Evolutionary conservation across 2,113 vertebrate species (phyloP), one percentile per base, ranked within the genome.

Genomic region (Leucoraja erinaceus): DNA sequence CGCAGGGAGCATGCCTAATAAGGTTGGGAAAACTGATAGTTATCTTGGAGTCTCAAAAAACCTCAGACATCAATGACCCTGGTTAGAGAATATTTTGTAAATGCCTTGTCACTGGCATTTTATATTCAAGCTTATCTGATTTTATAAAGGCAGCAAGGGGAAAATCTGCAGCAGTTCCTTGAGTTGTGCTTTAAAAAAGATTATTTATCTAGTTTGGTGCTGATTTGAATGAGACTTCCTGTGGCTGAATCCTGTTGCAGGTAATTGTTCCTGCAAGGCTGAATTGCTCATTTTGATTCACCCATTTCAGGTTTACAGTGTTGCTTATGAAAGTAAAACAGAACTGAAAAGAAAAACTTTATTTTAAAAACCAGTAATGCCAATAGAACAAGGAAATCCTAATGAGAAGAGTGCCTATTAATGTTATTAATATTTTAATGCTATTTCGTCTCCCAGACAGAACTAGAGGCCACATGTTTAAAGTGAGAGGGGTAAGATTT

Each of bases 11-110:
- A 96, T 96, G 96, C 95, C 96, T 96, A 98, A 97, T 97, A 96
- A 97, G 96, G 96, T 96, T 97, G 96, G 94, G 97, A 97, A 98
- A 98, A 95, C 95, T 96, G 97, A 98, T 97, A 97, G 93, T 97
- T 95, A 96, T 96, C 96, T 95, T 96, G 96, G 94, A 96, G 94
- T 95, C 94, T 94, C 94, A 93, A 77, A 6, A 63, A 95, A 95
- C 95, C 96, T 2, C 94, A 94, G 95, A 96, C 94, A 95, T 94
- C 93, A 90, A 95, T 96, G 95, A 96, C 95, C 95, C 94, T 93
- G 93, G 95, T 93, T 95, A 96, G 96, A 96, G 95, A 94, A 94
- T 95, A 66, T 95, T 96, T 96, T 96, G 95, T 96, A 96, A 97
- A 96, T 96, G 95, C 93, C 95, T 94, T 95, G 93, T 94, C 95